Percentiles rank a stretch among this genome's conserved stretches.
Evolutionary conservation across 2,797 vertebrate species (phyloP).

Genomic region (Orientallactaga sibirica): DNA sequence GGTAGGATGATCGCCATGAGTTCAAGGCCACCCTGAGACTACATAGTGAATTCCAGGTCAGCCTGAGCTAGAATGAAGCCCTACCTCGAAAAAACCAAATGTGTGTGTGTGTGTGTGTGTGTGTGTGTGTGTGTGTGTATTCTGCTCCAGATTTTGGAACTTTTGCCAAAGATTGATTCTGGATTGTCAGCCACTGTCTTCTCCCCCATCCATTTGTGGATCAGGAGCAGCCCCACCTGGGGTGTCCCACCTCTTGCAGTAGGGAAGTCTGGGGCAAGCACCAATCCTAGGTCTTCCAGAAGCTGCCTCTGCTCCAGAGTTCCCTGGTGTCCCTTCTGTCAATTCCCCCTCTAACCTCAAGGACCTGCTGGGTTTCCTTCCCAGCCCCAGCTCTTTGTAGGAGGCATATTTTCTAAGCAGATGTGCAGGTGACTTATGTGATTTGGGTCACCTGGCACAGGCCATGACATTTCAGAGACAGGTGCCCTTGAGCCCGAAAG

Average conservation of each 20-base stretch:
- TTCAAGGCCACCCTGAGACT: too few species aligned
- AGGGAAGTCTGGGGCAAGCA: neutral
- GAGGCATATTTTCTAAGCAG: neutral
- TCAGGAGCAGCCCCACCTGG: neutral
- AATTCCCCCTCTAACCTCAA: neutral
- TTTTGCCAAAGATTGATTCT: neutral
- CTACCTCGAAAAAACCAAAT: neutral
- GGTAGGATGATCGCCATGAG: too few species aligned
- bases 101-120: too few species aligned
- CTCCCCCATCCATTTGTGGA: neutral
- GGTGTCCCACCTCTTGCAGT: neutral
- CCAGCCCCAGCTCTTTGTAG: neutral
- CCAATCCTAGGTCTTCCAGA: neutral
- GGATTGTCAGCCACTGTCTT: neutral
- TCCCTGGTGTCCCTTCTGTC: neutral
- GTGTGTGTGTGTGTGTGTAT: too few species aligned
- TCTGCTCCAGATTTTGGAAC: neutral
- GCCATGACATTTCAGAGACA: neutral
- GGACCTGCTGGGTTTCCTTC: neutral
- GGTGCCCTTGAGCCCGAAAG: rapidly evolving
- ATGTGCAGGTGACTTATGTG: neutral
- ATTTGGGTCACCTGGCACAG: neutral
- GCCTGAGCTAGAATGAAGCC: too few species aligned
- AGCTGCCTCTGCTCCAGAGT: neutral
- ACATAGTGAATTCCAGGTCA: too few species aligned